phyloP scores from a whole-genome alignment of 2,113 vertebrate genomes.

The Connochaetes taurinus region DNA sequence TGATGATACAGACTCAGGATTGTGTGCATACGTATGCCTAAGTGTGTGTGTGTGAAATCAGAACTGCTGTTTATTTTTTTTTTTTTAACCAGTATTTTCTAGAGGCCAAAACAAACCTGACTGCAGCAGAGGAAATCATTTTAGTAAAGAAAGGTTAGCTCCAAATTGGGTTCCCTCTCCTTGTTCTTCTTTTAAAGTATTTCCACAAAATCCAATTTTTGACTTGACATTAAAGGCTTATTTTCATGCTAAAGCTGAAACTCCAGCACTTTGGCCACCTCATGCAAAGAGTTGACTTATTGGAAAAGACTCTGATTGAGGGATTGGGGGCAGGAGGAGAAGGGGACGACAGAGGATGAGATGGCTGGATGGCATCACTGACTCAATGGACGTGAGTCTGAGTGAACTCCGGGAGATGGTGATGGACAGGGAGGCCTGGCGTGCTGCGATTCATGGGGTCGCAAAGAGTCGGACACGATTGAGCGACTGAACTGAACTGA shows the following conservation, averaged over 20 bases:
- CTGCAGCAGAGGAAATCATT: not conserved
- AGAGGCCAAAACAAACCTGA: not conserved
- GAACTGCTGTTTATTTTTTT: not conserved
- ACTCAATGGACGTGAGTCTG: no score
- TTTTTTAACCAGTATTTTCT: not conserved
- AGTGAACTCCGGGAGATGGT: no score
- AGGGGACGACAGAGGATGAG: no score
- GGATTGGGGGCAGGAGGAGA: no score
- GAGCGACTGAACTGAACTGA: no score
- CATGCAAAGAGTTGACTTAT: no score
- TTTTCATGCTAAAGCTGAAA: not conserved
- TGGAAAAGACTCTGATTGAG: no score
- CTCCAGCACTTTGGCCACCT: no score
- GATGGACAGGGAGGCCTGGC: no score
- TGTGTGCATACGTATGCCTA: not conserved
- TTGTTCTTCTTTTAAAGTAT: not conserved
- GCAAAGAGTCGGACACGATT: no score
- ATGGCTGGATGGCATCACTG: no score
- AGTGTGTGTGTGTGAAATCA: not conserved
- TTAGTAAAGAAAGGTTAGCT: not conserved
- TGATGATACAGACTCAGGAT: not conserved
- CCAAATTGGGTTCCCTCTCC: not conserved
- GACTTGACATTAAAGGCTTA: not conserved
- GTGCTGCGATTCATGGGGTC: no score
- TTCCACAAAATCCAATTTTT: slow-evolving; percentile 15